phyloP scores from a whole-genome alignment of 2,113 vertebrate species.

The Pseudolaguvia tuberculata region DNA sequence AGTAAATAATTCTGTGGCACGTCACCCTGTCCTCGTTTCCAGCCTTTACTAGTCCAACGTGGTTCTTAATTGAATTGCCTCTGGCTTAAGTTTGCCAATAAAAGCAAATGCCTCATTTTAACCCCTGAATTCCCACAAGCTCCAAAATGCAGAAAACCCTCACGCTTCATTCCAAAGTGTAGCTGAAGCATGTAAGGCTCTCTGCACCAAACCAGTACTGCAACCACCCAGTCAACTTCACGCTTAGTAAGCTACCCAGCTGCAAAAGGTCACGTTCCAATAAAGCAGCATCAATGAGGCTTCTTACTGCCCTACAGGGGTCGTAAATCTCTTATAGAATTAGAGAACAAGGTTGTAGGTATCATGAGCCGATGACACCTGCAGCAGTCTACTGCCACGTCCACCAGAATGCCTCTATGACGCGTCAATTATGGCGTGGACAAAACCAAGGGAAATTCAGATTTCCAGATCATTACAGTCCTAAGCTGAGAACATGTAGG shows the following conservation, averaged over 20 bases:
- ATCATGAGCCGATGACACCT: constrained; percentile 70
- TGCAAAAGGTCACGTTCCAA: constrained; percentile 49
- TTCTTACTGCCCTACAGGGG: constrained; percentile 48
- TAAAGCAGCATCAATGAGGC: constrained; percentile 52
- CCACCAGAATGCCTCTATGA: constrained; percentile 9
- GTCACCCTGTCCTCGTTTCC: neutral
- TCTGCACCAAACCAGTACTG: constrained; percentile 23
- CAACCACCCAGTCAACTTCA: constrained; percentile 58
- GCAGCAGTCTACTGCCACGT: constrained; percentile 49
- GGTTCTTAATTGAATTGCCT: constrained; percentile 34
- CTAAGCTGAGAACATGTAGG: constrained; percentile 9
- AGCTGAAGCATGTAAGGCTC: constrained; percentile 31
- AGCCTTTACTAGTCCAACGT: neutral
- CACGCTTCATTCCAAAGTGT: constrained; percentile 8
- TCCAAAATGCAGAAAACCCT: constrained; percentile 10
- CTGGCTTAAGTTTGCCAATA: constrained; percentile 14
- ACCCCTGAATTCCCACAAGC: constrained; percentile 20
- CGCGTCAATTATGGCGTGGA: constrained; percentile 13
- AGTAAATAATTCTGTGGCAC: constrained; percentile 14
- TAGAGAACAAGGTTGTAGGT: constrained; percentile 43
- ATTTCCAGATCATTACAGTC: constrained; percentile 39
- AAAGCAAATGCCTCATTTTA: constrained; percentile 26
- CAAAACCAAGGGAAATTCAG: constrained; percentile 34
- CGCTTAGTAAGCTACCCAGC: constrained; percentile 58
- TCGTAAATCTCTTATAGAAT: constrained; percentile 54